These are phyloP conservation scores for Zelleria hepariella DNA, from an alignment of 2,888 invertebrate genomes.

Conservation along the genomic window DNA sequence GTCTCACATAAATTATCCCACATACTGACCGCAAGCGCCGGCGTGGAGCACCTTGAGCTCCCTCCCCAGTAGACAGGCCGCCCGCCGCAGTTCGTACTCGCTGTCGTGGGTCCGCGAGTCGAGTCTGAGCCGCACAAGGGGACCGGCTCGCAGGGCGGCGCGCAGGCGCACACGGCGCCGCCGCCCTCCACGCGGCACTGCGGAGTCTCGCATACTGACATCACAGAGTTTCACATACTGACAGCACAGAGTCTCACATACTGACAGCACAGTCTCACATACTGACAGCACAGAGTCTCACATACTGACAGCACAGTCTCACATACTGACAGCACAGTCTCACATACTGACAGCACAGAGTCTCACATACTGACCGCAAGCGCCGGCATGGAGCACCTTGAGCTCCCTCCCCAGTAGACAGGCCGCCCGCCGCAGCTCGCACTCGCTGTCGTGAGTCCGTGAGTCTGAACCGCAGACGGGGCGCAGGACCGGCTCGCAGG, in stretches of 20 bases:
- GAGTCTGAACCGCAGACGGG: slow-evolving; percentile 91
- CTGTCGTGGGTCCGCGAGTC: slow-evolving; percentile 86
- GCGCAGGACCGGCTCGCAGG: slow-evolving; percentile 83
- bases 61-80: slow-evolving; percentile 75
- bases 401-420: slow-evolving; percentile 72
- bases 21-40: slow-evolving; percentile 57
- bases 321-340: no score
- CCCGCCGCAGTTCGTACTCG: slow-evolving; percentile 83
- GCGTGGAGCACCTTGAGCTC: slow-evolving; percentile 58
- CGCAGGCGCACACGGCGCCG: slow-evolving; percentile 89
- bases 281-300: no score
- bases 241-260: no score
- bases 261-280: no score
- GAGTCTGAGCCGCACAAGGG: slow-evolving; percentile 90
- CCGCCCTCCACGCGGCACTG: no score
- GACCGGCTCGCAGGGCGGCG: slow-evolving; percentile 83
- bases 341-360: no score
- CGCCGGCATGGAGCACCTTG: slow-evolving; percentile 55
- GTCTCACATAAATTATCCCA: no score
- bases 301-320: no score
- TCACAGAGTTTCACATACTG: no score
- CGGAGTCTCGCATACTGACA: no score
- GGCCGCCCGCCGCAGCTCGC: slow-evolving; percentile 82
- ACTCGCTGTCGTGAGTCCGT: slow-evolving; percentile 85
- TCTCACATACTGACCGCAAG: slow-evolving; percentile 53